Percentiles rank a stretch among this genome's conserved stretches.
Evolutionary conservation across 2,888 invertebrate genomes (phyloP).

Genomic region (Nephrocerus scutellatus): DNA sequence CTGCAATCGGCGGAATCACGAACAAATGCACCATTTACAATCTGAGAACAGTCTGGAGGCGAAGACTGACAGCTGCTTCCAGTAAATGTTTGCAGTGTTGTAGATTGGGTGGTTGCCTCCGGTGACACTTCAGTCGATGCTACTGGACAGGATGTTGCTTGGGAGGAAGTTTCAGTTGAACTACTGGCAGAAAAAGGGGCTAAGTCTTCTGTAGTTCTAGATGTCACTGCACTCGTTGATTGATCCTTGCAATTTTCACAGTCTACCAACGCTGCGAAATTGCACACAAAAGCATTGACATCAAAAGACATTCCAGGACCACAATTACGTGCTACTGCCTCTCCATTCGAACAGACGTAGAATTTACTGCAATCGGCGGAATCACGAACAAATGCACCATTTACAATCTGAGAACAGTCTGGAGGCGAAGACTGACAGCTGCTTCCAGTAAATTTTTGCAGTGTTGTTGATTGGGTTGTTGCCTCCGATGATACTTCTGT

Average conservation of each 20-base stretch:
- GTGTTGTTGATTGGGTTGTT: too few relatives aligned
- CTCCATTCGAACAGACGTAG: constrained; percentile 13
- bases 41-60: constrained; percentile 1
- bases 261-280: constrained; percentile 14
- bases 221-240: too few relatives aligned
- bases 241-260: constrained; percentile 10
- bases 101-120: too few relatives aligned
- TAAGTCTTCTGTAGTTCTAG: too few relatives aligned
- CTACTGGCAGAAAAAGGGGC: too few relatives aligned
- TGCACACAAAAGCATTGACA: constrained; percentile 15
- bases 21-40: background rate
- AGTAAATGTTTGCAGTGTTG: too few relatives aligned
- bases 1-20: background rate
- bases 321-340: constrained; percentile 12
- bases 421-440: background rate
- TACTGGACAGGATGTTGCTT: too few relatives aligned
- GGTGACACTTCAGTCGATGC: too few relatives aligned
- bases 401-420: background rate
- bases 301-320: constrained; percentile 18
- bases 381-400: constrained; percentile 19
- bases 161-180: too few relatives aligned
- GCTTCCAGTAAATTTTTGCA: too few relatives aligned
- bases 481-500: too few relatives aligned
- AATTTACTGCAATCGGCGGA: constrained; percentile 16
- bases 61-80: background rate